Evolutionary conservation across 2,797 vertebrate genomes (phyloP).

Genomic region (Acropternis orthonyx): DNA sequence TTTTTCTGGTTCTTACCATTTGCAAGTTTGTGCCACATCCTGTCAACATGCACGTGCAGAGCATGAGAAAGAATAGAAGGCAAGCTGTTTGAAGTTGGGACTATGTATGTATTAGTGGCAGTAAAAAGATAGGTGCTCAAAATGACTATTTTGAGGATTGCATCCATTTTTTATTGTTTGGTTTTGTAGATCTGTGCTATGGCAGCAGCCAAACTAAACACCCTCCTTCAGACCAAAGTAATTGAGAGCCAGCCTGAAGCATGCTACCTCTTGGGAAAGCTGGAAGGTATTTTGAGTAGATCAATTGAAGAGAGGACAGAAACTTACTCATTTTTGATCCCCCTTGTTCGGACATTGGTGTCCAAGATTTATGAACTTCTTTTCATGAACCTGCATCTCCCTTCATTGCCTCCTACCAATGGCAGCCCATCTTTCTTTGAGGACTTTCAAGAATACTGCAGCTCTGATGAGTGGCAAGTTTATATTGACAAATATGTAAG

Average conservation of each 20-base stretch:
- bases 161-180: background rate
- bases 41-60: background rate
- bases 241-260: constrained; percentile 93
- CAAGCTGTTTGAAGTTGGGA: background rate
- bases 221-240: constrained; percentile 92
- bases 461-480: constrained; percentile 91
- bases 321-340: constrained; percentile 92
- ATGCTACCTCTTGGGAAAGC: constrained; percentile 91
- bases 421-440: constrained; percentile 96
- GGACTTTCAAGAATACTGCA: constrained; percentile 95
- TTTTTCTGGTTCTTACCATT: background rate
- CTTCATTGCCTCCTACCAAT: constrained; percentile 91
- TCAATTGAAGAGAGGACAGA: constrained; percentile 86
- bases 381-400: constrained; percentile 95
- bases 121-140: background rate
- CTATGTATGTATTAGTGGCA: background rate
- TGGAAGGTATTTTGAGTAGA: constrained; percentile 89
- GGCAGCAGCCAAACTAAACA: constrained; percentile 95
- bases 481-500: constrained; percentile 98
- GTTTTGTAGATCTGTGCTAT: constrained; percentile 87
- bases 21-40: background rate
- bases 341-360: constrained; percentile 90
- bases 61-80: background rate
- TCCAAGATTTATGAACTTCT: constrained; percentile 94
- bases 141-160: background rate